Evolutionary conservation across 2,888 invertebrate species (phyloP), one percentile per base, ranked within the genome.

Genomic region (Synergus gifuensis): DNA sequence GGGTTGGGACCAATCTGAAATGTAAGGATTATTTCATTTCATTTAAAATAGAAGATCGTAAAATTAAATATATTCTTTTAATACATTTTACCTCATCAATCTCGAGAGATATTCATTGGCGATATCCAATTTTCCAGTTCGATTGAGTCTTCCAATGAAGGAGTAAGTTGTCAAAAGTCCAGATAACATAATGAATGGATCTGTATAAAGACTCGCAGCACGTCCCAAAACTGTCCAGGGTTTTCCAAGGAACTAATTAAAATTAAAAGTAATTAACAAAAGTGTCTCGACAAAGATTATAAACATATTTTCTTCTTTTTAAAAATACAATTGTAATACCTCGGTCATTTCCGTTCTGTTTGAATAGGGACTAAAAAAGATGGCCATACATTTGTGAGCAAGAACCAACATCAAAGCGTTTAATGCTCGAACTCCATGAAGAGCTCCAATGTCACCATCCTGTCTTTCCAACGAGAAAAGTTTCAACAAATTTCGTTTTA

Each of bases 381-480:
- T 89, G 0, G 96, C 95, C 94, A 96, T 95, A n/a, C 95, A 95
- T 88, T 96, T 96, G 89, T 96, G 96, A 0, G 95, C 94, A 5
- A 95, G 86, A 11, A 96, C 88, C 80, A 96, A 89, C 93, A 95
- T 93, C 8, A 94, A 67, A 1, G 95, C 95, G 87, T 95, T 96
- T 8, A 95, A 86, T 80, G 94, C 94, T 80, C 96, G 92, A 58
- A 96, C 94, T 22, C 95, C 95, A 89, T 96, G 96, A 0, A 96
- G 93, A 0, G 94, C 93, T 76, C 94, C 93, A 69, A 96, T 94
- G 85, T 96, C 95, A 22, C 93, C 93, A 1, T 93, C 88, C 0
- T 93, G 88, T 62, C 93, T 92, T 63, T 93, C 90, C 18, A 93
- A 88, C 28, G 93, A 94, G 62, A 95, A 91, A 40, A 96, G 90